Base-by-base conservation (phyloP, 2,888 invertebrate genomes). In the Drosophila ochracea region DNA sequence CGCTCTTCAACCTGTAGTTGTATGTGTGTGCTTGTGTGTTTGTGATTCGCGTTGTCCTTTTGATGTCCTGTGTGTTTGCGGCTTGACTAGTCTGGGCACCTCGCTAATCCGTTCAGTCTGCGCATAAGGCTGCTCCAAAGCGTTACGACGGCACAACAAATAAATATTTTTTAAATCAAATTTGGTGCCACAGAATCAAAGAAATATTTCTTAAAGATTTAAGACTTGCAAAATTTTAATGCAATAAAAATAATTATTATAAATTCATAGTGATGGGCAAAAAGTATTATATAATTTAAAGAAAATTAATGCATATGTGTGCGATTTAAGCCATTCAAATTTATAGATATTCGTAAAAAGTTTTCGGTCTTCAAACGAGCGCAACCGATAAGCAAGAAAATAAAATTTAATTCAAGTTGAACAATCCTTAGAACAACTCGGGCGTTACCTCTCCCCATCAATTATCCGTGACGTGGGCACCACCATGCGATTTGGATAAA, bases 391-490 rank as follows among this genome's bases (percentile, higher is more conserved):
- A 50, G 33, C 62, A 7, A 19, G 43, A 33, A 19, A 53, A n/a
- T 50, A 21, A 62, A 61, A 59, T 52, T 57, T 53, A 76, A 72
- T 63, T 60, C 65, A 65, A 68, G 64, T 67, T 62, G 28, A 54
- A 55, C 57, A 68, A 83, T 78, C 80, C 59, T 21, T 74, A 87
- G 87, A 89, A 86, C 76, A 91, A 89, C 84, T 89, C 91, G 65
- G 89, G 89, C 52, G 88, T 89, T 70, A 84, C 91, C 35, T 91
- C 93, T 57, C 91, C 93, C 4, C 93, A 92, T 81, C 93, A 93
- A 84, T 82, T 93, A 68, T 93, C 93, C 62, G 93, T 93, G 73
- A 93, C 92, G 78, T 93, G 93, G 93, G 93, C 93, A 65, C 91
- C 92, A 66, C 91, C 93, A 80, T 92, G 91, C 83, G 92, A 91